Percentiles rank a stretch among this genome's conserved stretches.
Conservation (phyloP, 2,797 vertebrate species). For the Steatocranus sp. region DNA sequence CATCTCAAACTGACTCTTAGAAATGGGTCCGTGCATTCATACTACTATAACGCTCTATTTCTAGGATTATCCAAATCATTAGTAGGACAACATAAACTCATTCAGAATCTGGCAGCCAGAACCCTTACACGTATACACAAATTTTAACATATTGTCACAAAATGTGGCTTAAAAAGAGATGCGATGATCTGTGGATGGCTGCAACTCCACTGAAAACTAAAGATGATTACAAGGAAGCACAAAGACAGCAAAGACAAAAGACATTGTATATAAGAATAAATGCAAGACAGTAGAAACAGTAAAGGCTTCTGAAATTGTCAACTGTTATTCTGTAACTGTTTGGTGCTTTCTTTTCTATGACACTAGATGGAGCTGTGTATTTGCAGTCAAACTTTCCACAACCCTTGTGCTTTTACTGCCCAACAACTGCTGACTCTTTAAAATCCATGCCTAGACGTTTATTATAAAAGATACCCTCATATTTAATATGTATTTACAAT, state of each 20-base stretch:
- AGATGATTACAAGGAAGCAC: neutral
- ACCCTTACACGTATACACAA: neutral
- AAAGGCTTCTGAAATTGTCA: neutral
- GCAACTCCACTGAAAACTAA: neutral
- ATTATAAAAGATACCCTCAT: neutral
- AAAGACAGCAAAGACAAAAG: neutral
- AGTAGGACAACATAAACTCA: neutral
- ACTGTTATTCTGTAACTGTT: neutral
- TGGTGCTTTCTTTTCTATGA: neutral
- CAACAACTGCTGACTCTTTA: neutral
- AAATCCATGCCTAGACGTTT: neutral
- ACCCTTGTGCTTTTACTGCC: neutral
- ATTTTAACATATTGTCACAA: neutral
- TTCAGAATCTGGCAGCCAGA: neutral
- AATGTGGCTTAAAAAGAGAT: neutral
- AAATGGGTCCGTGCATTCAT: neutral
- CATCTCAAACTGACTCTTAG: neutral
- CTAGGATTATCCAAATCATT: neutral
- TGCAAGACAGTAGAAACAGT: neutral
- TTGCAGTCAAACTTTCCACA: neutral
- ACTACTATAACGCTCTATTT: neutral
- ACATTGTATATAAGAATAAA: neutral
- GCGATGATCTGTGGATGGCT: neutral
- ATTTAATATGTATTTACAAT: neutral
- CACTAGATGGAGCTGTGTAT: conserved; percentile 57